Evolutionary conservation across 2,797 vertebrate species (phyloP), one percentile per base, ranked within the genome.

Genomic region (Cynopterus sphinx): DNA sequence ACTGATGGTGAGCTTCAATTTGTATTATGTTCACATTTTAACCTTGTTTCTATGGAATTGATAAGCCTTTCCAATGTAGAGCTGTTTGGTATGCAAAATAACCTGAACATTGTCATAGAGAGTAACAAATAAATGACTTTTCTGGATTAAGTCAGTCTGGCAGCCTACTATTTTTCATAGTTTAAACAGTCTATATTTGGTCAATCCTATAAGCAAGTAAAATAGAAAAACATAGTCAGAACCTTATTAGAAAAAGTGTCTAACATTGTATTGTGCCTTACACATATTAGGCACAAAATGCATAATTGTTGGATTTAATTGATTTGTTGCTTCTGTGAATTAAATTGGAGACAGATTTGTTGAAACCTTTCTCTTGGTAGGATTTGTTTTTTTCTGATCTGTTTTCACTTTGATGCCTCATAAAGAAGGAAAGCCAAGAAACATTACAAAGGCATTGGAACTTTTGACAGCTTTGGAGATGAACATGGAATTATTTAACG

Each of bases 11-110:
- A 89, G 15, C 28, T 85, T 92, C 84, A 91, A 10, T 89, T 78
- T 95, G 16, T 87, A 63, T 82, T 94, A 70, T 67, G 21, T 90
- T 91, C 90, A 90, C 65, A 94, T 96, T 95, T 81, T 93, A 86
- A 94, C 71, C n/a, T 41, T 21, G 31, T 93, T 96, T 90, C 83
- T 86, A 57, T 93, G 94, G 93, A 97, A 93, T 89, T 94, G 93
- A 51, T 65, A 91, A 87, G 26, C 89, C 49, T 78, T 75, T 87
- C 71, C 53, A 95, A 74, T 73, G 93, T 71, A 87, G n/a, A 87
- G 28, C 31, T 94, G 22, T 73, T 96, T 90, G 15, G 0, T 96
- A 91, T 91, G 89, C 95, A 96, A 96, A 97, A 61, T 88, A 96
- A 39, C 16, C 46, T 84, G 75, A 85, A 83, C 8, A 78, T 91